Evolutionary conservation across 92 coral and sea anemone species (phyloP).

Genomic region (Phenganax stokvisi): DNA sequence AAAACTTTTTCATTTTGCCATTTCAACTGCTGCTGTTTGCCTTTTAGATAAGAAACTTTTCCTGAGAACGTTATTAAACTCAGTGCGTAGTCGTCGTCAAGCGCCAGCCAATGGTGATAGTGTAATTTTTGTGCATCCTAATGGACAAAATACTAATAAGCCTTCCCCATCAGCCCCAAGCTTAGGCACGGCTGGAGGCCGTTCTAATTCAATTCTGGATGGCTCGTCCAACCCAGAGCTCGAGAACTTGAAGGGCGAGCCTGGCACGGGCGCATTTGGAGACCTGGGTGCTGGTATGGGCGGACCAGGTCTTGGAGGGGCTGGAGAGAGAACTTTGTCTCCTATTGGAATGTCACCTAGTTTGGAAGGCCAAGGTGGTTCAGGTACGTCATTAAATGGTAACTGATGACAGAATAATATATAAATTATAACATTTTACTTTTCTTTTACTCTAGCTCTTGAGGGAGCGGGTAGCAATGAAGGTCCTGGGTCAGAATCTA

Average conservation of each 20-base stretch:
- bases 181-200: slow-evolving; percentile 69
- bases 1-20: not conserved
- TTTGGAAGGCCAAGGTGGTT: slow-evolving; percentile 14
- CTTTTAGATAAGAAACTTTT: slow-evolving; percentile 19
- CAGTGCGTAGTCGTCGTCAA: slow-evolving; percentile 31
- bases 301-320: slow-evolving; percentile 39
- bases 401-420: not conserved
- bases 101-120: slow-evolving; percentile 82
- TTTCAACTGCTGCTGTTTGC: not conserved
- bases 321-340: slow-evolving; percentile 35
- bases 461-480: slow-evolving; percentile 13
- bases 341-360: slow-evolving; percentile 25
- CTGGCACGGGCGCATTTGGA: slow-evolving; percentile 63
- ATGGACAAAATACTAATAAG: slow-evolving; percentile 51
- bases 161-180: slow-evolving; percentile 52
- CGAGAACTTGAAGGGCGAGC: slow-evolving; percentile 72
- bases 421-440: not conserved
- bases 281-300: slow-evolving; percentile 37
- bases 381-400: not conserved
- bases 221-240: slow-evolving; percentile 56
- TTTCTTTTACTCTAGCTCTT: slow-evolving; percentile 14
- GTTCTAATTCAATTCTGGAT: slow-evolving; percentile 68
- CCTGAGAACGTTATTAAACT: slow-evolving; percentile 29
- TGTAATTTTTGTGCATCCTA: slow-evolving; percentile 97
- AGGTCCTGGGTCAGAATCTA: not conserved